These are phyloP conservation scores for Chaetogeoica ovagalla DNA, from an alignment of 2,888 invertebrate species.

Conservation along the genomic window DNA sequence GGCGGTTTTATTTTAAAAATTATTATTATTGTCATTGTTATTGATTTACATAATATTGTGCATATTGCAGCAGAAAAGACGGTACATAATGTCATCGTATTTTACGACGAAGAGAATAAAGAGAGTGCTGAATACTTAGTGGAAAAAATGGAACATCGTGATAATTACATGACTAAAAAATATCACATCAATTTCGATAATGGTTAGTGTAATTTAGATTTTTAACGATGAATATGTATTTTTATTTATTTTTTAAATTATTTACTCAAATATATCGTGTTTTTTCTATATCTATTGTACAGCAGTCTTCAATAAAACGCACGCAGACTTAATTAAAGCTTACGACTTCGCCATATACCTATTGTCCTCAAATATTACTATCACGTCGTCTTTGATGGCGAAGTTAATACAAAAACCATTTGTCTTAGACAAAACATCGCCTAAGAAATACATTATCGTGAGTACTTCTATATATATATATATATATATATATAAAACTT, in stretches of 20 bases:
- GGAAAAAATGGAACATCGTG: slow-evolving; percentile 31
- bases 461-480: slow-evolving; percentile 2
- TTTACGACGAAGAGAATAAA: slow-evolving; percentile 39
- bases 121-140: slow-evolving; percentile 32
- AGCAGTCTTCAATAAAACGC: slow-evolving; percentile 31
- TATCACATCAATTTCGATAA: slow-evolving; percentile 12
- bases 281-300: neutral
- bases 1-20: neutral
- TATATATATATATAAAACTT: neutral
- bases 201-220: slow-evolving; percentile 1
- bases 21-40: neutral
- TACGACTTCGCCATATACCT: slow-evolving; percentile 37
- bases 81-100: slow-evolving; percentile 14
- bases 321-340: slow-evolving; percentile 28
- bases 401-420: slow-evolving; percentile 20
- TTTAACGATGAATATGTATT: neutral
- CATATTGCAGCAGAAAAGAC: slow-evolving; percentile 36
- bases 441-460: slow-evolving; percentile 37
- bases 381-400: slow-evolving; percentile 3
- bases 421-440: slow-evolving; percentile 1
- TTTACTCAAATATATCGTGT: neutral
- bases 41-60: neutral
- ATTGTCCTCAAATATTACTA: slow-evolving; percentile 5
- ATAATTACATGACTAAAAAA: slow-evolving; percentile 24
- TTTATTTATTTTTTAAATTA: neutral